phyloP scores from a whole-genome alignment of 2,888 invertebrate genomes.

The Iphiclides podalirius region DNA sequence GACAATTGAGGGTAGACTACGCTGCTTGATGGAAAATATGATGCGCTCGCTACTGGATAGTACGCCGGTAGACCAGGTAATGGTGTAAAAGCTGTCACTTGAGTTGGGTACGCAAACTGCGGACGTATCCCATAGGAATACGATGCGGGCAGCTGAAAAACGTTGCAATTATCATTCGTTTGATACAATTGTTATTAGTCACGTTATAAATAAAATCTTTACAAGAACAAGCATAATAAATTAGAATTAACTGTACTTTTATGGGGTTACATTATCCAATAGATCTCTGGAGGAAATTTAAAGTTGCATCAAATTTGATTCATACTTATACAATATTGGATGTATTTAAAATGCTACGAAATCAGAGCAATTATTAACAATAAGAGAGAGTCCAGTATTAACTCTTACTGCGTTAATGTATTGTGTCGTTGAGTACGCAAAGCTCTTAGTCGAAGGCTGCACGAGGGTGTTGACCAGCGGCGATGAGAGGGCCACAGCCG shows the following conservation, averaged over 20 bases:
- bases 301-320: too few relatives aligned
- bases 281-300: too few relatives aligned
- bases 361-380: too few relatives aligned
- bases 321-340: too few relatives aligned
- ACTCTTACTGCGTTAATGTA: constrained; percentile 65
- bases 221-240: too few relatives aligned
- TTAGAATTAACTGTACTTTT: too few relatives aligned
- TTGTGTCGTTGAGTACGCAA: constrained; percentile 61
- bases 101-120: constrained; percentile 51
- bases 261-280: too few relatives aligned
- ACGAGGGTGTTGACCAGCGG: constrained; percentile 45
- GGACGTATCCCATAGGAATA: constrained; percentile 48
- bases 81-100: constrained; percentile 41
- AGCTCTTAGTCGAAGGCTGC: constrained; percentile 52
- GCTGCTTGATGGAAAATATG: constrained; percentile 46
- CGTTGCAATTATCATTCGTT: too few relatives aligned
- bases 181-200: too few relatives aligned
- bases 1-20: constrained; percentile 46
- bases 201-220: too few relatives aligned
- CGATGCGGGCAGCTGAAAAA: constrained; percentile 52
- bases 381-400: too few relatives aligned
- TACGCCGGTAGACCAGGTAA: constrained; percentile 42
- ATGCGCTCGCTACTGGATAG: constrained; percentile 44
- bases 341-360: too few relatives aligned
- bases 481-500: constrained; percentile 36